phyloP scores from a whole-genome alignment of 2,888 invertebrate species.

The Protula sp. region DNA sequence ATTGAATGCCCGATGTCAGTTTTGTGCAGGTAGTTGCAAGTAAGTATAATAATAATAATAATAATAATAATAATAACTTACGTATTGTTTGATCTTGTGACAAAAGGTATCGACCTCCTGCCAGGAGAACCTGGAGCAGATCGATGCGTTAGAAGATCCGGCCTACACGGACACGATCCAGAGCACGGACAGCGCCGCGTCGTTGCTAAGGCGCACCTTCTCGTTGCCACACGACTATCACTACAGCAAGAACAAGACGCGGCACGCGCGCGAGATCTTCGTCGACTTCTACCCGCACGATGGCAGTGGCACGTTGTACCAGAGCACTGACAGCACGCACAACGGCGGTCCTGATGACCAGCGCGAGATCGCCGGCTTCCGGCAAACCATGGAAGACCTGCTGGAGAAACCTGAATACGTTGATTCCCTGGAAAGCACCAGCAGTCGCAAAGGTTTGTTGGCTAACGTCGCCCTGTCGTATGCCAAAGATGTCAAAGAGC shows the following conservation, averaged over 20 bases:
- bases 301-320: not conserved
- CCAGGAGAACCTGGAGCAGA: constrained; percentile 10
- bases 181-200: constrained; percentile 19
- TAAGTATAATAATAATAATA: too few relatives aligned
- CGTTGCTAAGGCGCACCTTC: constrained; percentile 13
- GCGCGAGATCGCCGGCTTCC: constrained; percentile 4
- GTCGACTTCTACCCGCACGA: not conserved
- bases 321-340: not conserved
- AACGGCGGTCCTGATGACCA: not conserved
- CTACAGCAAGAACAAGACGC: not conserved
- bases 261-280: not conserved
- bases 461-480: constrained; percentile 20
- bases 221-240: constrained; percentile 16
- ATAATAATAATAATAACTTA: too few relatives aligned
- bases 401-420: constrained; percentile 25
- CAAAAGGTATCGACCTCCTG: constrained; percentile 8
- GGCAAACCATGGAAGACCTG: constrained; percentile 27
- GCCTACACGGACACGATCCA: constrained; percentile 20
- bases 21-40: too few relatives aligned
- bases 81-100: too few relatives aligned
- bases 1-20: too few relatives aligned
- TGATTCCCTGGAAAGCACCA: constrained; percentile 23
- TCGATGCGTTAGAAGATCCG: constrained; percentile 12
- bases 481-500: constrained; percentile 4
- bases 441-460: constrained; percentile 18